Evolutionary conservation across 2,888 invertebrate genomes (phyloP), one percentile per base, ranked within the genome.

Genomic region (Drosophila demipolita): DNA sequence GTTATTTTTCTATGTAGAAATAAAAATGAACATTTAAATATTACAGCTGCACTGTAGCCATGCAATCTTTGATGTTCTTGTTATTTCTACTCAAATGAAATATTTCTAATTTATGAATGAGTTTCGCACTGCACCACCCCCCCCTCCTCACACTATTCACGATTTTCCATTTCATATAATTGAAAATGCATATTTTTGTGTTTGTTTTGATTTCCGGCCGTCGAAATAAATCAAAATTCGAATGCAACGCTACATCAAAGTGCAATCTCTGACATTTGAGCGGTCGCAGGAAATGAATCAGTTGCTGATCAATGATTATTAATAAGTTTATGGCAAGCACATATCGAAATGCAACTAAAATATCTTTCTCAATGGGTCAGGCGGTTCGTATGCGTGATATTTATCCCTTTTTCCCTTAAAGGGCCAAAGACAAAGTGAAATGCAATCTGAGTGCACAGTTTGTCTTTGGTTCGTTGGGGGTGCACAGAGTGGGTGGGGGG

Each of bases 211-310:
- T 62, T 87, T 83, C 87, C 87, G 82, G 52, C 57, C 64, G 61
- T 70, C 72, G 50, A 75, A 72, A 75, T 70, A 75, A 74, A 86
- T 77, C 68, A 80, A 75, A 75, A 70, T 65, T 29, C 36, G 32
- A 40, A 55, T 29, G 26, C 42, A 42, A 6, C 20, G 29, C 61
- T 20, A 82, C 78, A 78, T 88, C 89, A 88, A 88, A 83, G 86
- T 55, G 68, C 61, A 71, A 60, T 66, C 52, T 58, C 55, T 69
- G 78, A 85, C 72, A 89, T 84, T 79, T 69, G 76, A 75, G 75
- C 71, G 63, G 71, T 32, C 58, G 67, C 66, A 71, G 89, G 87
- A 89, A 87, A 73, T 89, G 80, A 84, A 66, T 75, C 76, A 79
- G 53, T 55, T 38, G 38, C 53, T 35, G 53, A 77, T 60, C 59